phyloP scores from a whole-genome alignment of 2,888 invertebrate genomes.

The Podotricha telesiphe region DNA sequence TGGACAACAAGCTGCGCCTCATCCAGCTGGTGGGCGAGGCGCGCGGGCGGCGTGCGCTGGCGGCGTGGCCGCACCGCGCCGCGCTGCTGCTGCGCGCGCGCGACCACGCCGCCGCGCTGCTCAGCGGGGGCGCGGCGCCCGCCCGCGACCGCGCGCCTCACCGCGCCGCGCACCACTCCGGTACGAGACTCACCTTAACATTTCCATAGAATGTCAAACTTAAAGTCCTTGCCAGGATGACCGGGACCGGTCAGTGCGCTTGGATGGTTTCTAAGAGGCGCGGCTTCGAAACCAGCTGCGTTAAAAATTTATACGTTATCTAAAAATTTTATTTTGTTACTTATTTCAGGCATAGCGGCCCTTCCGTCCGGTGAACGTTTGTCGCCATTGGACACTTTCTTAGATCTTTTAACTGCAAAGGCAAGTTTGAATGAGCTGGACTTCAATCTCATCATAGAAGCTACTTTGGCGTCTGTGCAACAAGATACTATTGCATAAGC shows the following conservation, averaged over 20 bases:
- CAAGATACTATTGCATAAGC: slow-evolving; percentile 55
- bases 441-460: slow-evolving; percentile 93
- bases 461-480: slow-evolving; percentile 86
- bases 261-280: too few relatives aligned
- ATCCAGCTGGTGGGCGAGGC: slow-evolving; percentile 90
- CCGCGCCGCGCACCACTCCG: too few relatives aligned
- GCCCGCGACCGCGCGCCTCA: slow-evolving; percentile 49
- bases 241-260: too few relatives aligned
- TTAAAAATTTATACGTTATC: background rate
- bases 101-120: slow-evolving; percentile 91
- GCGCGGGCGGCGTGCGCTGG: slow-evolving; percentile 89
- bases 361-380: slow-evolving; percentile 88
- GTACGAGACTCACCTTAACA: too few relatives aligned
- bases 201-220: too few relatives aligned
- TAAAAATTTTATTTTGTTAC: background rate
- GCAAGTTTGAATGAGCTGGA: slow-evolving; percentile 93
- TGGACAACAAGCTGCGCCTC: slow-evolving; percentile 88
- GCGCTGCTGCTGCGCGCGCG: slow-evolving; percentile 90
- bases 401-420: slow-evolving; percentile 93
- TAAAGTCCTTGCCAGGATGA: too few relatives aligned
- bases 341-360: slow-evolving; percentile 85
- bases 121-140: slow-evolving; percentile 83
- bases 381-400: slow-evolving; percentile 92
- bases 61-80: slow-evolving; percentile 90
- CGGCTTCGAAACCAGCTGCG: too few relatives aligned